Evolutionary conservation across 2,797 vertebrate genomes (phyloP), one percentile per base, ranked within the genome.

Genomic region (Distichodus sexfasciatus): DNA sequence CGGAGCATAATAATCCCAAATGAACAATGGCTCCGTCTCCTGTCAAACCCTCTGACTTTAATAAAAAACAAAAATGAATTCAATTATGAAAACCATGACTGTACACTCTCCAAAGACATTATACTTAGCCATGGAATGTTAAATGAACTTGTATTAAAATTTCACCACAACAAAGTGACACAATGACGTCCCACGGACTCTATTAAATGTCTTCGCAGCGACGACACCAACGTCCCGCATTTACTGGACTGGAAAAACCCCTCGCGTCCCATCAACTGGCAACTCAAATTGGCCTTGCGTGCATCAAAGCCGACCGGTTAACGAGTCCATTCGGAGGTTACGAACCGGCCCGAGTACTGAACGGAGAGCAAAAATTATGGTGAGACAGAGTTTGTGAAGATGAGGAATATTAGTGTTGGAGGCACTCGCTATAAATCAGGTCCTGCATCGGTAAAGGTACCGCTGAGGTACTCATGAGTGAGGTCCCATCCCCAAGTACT

Each of bases 271-370:
- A 44, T 35, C 64, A 66, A 66, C 58, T 72, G 38, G 23, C 21
- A 33, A 23, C 28, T 11, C 24, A 55, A 24, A 23, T 26, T 44
- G 43, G 54, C 64, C 65, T 21, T 26, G 12, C n/a, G 2, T 59
- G 58, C 72, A 72, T 74, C 15, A 69, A 54, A 71, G 53, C 12
- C 53, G 15, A 11, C 6, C 26, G 35, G 48, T 66, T 70, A 70
- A 77, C 44, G 63, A 54, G 63, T 43, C 67, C 53, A 35, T 8
- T 75, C 43, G 38, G 69, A 66, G 35, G 12, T 9, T 41, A 46
- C 6, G 35, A 61, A 68, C 64, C 48, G 40, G 36, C 19, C 15
- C 15, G 19, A 59, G 68, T 54, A 46, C 15, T 47, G 44, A 4
- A 51, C 58, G 65, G 31, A 50, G 50, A 11, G 24, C 19, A 35